Base-by-base conservation (phyloP, 2,888 invertebrate genomes). In the Hirtodrosophila trivittata region DNA sequence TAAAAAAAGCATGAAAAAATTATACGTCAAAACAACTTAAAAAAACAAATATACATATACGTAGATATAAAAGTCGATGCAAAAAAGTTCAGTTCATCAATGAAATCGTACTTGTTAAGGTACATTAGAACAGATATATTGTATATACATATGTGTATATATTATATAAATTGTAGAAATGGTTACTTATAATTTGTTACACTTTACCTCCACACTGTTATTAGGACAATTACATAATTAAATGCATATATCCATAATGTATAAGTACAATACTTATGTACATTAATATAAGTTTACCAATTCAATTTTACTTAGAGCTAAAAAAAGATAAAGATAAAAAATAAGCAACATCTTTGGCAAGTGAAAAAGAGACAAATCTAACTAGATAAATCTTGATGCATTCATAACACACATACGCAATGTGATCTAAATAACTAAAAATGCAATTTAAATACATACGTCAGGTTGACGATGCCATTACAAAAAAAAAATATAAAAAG, bases 201-300 rank as follows among this genome's bases (percentile, higher is more conserved):
- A 69, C 77, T 87, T 86, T 77, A 70, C 68, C 64, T 69, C 52
- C 60, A 85, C 86, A 86, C 86, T 85, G 85, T 87, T 87, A 87
- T 87, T 87, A 85, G 87, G 75, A 85, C 84, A 85, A 85, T 78
- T 85, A 67, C 70, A 74, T 41, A 68, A 78, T 66, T 68, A 60
- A 66, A 77, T 59, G 63, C 66, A 70, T 66, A 67, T 38, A 50
- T 55, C 65, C 41, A 59, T 46, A 59, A 65, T 7, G 41, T 2
- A 38, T 9, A 18, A 13, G 16, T 25, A 58, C 25, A 45, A 43
- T 7, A 41, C 12, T 38, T 39, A 55, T 26, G n/a, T n/a, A n/a
- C n/a, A n/a, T n/a, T 55, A 32, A 50, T 12, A 66, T 45, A 50
- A 14, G 38, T 52, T 54, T 55, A 72, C 46, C 46, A 33, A 54